Evolutionary conservation across 2,888 invertebrate species (phyloP), one percentile per base, ranked within the genome.

Genomic region (Zhengitettix transpicula): DNA sequence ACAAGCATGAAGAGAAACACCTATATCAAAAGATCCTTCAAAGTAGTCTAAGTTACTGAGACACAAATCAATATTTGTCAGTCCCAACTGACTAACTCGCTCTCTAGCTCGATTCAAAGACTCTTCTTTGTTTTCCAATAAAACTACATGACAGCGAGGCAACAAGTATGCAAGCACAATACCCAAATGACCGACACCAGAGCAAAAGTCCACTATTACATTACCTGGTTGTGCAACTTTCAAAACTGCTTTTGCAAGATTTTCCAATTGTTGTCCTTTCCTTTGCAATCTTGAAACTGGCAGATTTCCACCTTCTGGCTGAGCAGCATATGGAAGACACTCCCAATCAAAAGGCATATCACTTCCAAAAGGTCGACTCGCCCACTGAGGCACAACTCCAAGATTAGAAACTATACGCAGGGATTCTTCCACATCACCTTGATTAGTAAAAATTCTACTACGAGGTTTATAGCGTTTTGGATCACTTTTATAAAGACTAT

Each of bases 1-100:
- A 74, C 96, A 97, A 5, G 95, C 96, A 74, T 96, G 96, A 42
- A 97, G 75, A 7, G 89, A 89, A 44, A 89, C 82, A 0, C 96
- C 96, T 62, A 97, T 81, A 68, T 93, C 81, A 75, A 95, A 90
- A 56, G 78, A 71, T 0, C 90, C 83, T 71, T 78, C 78, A 70
- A 91, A 94, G 70, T 93, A 94, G 71, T 92, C 89, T 66, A 96
- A 77, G 75, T 97, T 97, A 68, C 92, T 87, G 74, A 96, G 91
- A 52, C 60, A 83, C 67, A 92, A 82, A 28, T 75, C 78, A 1
- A 94, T 79, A 75, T 96, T 96, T 9, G 70, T 76, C 42, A 95
- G 71, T 0, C 78, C 74, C 66, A 94, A 76, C 60, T 79, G 73
- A 16, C 77, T 71, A 0, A 89, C 84, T 59, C 92, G 79, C 57